A percentile compares a stretch with the other conserved stretches of the same genome.
Conservation (phyloP, 2,888 invertebrate species). For the Nezara viridula region DNA sequence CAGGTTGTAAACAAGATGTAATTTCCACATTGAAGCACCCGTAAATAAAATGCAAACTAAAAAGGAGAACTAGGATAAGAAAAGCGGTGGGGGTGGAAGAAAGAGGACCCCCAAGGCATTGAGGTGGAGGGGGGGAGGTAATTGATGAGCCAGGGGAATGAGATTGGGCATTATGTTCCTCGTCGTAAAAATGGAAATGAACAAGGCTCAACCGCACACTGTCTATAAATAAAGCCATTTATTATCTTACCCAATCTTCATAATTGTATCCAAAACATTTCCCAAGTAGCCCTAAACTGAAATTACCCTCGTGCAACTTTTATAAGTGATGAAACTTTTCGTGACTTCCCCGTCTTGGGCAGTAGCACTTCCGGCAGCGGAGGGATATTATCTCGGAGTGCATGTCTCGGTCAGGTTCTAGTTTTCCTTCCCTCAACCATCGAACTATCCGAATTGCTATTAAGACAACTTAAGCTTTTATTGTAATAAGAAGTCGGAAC, state of each 20-base stretch:
- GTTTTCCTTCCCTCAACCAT: not conserved
- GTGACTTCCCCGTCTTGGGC: not conserved
- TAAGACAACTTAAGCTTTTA: not conserved
- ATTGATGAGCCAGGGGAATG: conserved; percentile 29
- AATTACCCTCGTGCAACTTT: conserved; percentile 41
- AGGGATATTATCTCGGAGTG: not conserved
- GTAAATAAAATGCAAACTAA: not conserved
- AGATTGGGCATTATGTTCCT: conserved; percentile 34
- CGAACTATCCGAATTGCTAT: not conserved
- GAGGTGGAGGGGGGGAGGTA: not conserved
- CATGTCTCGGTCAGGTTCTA: not conserved
- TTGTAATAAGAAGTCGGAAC: too few relatives aligned
- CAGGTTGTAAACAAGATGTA: not conserved
- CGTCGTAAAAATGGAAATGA: conserved; percentile 54
- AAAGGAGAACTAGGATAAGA: not conserved
- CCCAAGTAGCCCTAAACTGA: conserved; percentile 31
- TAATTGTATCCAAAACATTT: conserved; percentile 44
- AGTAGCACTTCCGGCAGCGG: not conserved
- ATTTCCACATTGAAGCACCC: not conserved
- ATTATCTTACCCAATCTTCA: conserved; percentile 54
- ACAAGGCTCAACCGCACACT: not conserved
- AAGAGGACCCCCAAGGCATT: not conserved
- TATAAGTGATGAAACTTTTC: conserved; percentile 51
- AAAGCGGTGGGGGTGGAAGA: not conserved
- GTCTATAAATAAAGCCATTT: conserved; percentile 54